These are phyloP conservation scores for Ctenosaura bakeri DNA, from an alignment of 2,797 vertebrate genomes.

Conservation along the genomic window DNA sequence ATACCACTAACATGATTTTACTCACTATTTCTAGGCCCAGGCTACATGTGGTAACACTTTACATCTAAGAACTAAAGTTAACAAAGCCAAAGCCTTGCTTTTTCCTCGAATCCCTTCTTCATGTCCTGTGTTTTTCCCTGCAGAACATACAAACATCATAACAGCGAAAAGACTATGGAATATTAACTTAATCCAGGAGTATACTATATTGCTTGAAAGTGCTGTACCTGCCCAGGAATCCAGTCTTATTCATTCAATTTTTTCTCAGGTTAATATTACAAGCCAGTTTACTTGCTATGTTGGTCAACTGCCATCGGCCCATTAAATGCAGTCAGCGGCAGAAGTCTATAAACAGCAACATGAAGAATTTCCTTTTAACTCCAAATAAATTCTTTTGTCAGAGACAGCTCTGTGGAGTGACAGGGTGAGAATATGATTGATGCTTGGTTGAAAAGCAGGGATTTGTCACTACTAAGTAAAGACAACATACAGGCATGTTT, in stretches of 20 bases:
- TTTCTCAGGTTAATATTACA: constrained; percentile 13
- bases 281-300: constrained; percentile 5
- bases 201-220: background rate
- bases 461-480: constrained; percentile 18
- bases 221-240: background rate
- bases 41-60: background rate
- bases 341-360: constrained; percentile 37
- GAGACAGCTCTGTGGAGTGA: constrained; percentile 36
- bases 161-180: background rate
- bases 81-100: background rate
- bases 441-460: constrained; percentile 35
- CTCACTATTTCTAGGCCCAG: background rate
- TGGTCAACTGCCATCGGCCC: background rate
- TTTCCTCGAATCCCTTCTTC: background rate
- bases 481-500: constrained; percentile 12
- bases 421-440: background rate
- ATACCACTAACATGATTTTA: no score
- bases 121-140: background rate
- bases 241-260: background rate
- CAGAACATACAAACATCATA: background rate
- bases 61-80: background rate
- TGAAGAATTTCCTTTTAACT: constrained; percentile 43
- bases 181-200: background rate
- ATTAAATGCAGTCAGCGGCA: constrained; percentile 20
- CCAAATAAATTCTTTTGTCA: constrained; percentile 47